phyloP scores from a whole-genome alignment of 2,888 invertebrate genomes.

The Hydroisotoma schaefferi region DNA sequence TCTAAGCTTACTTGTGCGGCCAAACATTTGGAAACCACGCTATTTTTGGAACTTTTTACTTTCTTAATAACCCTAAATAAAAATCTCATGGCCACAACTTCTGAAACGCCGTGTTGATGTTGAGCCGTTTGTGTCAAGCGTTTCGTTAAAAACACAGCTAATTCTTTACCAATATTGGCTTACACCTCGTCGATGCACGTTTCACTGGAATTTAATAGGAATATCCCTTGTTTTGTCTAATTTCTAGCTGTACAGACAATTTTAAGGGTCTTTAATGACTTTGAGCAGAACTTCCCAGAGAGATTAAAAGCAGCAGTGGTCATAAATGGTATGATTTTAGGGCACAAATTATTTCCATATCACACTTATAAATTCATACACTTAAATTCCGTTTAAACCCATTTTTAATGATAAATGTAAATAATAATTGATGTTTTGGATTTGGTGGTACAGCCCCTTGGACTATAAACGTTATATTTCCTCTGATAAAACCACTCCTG shows the following conservation, averaged over 20 bases:
- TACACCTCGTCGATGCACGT: no score
- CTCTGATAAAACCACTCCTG: slow-evolving; percentile 32
- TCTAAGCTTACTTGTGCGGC: no score
- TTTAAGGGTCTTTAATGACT: slow-evolving; percentile 21
- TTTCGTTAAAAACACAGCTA: no score
- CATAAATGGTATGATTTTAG: slow-evolving; percentile 18
- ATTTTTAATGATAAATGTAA: background rate
- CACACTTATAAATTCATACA: background rate
- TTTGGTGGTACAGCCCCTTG: slow-evolving; percentile 26
- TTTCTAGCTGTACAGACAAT: slow-evolving; percentile 25
- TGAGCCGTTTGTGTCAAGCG: no score
- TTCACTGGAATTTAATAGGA: no score
- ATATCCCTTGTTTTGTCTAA: no score
- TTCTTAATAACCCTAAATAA: no score
- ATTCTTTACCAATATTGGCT: no score
- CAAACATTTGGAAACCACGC: no score
- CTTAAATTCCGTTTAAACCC: background rate
- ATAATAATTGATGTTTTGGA: background rate
- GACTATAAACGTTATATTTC: slow-evolving; percentile 31
- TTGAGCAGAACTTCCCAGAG: slow-evolving; percentile 26
- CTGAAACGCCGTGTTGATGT: no score
- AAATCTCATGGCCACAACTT: no score
- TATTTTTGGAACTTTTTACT: no score
- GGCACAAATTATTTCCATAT: background rate
- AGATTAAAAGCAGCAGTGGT: slow-evolving; percentile 20